Conservation (phyloP, 2,797 vertebrate species). For the Acipenser ruthenus region DNA sequence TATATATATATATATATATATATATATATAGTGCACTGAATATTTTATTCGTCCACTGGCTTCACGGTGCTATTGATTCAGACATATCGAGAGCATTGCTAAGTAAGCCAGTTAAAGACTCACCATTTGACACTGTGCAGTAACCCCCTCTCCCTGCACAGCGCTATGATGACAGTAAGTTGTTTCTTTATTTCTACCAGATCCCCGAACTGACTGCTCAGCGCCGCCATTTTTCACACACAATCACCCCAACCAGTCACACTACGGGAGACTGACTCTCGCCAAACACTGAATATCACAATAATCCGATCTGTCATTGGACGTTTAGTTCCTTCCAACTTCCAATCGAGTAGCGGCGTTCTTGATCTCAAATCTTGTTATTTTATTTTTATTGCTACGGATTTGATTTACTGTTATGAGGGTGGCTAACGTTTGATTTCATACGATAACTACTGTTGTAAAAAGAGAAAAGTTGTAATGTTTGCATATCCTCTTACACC, state of each 20-base stretch:
- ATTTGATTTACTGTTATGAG: too few relatives aligned
- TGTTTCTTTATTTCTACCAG: slow-evolving; percentile 87
- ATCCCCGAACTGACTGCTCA: slow-evolving; percentile 65
- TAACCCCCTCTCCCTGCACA: slow-evolving; percentile 85
- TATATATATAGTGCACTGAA: too few relatives aligned
- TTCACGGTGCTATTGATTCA: slow-evolving; percentile 1
- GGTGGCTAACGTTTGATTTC: too few relatives aligned
- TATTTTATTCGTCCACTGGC: background rate
- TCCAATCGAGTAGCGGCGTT: slow-evolving; percentile 6
- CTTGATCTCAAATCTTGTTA: background rate
- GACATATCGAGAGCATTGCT: background rate
- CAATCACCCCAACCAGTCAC: slow-evolving; percentile 14
- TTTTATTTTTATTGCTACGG: too few relatives aligned
- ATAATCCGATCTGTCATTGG: slow-evolving; percentile 18
- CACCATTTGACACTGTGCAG: slow-evolving; percentile 93
- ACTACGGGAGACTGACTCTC: slow-evolving; percentile 11
- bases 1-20: too few relatives aligned
- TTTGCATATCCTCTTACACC: too few relatives aligned
- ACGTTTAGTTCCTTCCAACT: too few relatives aligned
- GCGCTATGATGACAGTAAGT: slow-evolving; percentile 75
- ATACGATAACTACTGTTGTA: too few relatives aligned
- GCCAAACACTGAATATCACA: slow-evolving; percentile 25
- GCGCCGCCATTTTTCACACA: slow-evolving; percentile 58
- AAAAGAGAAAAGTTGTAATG: too few relatives aligned
- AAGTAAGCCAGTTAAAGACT: slow-evolving; percentile 22